Evolutionary conservation across 2,888 invertebrate genomes (phyloP).

Genomic region (Apantesis nais): DNA sequence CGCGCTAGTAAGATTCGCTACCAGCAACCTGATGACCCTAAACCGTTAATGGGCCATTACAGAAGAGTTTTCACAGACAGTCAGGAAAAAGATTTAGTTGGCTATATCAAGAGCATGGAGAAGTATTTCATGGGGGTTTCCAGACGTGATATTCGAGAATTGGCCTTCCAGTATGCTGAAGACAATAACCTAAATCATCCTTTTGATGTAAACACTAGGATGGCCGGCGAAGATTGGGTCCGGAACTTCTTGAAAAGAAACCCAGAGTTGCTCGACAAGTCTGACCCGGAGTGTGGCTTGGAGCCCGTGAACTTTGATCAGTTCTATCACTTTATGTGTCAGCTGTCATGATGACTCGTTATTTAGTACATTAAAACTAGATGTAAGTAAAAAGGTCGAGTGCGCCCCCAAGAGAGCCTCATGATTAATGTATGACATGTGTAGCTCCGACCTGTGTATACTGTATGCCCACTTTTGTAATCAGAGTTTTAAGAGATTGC

Average conservation of each 20-base stretch:
- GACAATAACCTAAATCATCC: constrained; percentile 78
- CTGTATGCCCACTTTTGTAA: constrained; percentile 47
- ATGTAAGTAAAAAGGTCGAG: constrained; percentile 61
- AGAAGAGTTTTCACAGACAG: constrained; percentile 80
- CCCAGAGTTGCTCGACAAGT: constrained; percentile 73
- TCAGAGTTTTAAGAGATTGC: constrained; percentile 47
- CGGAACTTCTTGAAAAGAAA: constrained; percentile 81
- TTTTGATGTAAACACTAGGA: constrained; percentile 77
- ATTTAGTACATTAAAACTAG: constrained; percentile 49
- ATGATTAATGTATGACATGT: constrained; percentile 50
- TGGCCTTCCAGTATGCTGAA: constrained; percentile 83
- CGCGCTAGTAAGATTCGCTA: constrained; percentile 81
- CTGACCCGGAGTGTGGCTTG: constrained; percentile 71
- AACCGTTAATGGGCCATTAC: constrained; percentile 81
- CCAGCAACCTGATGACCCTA: constrained; percentile 76
- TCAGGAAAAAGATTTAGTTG: constrained; percentile 80
- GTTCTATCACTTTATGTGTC: constrained; percentile 83
- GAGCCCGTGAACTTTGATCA: constrained; percentile 83
- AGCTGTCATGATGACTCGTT: constrained; percentile 73
- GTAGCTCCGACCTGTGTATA: constrained; percentile 53
- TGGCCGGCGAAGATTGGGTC: constrained; percentile 84
- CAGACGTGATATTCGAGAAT: constrained; percentile 75
- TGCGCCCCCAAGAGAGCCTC: constrained; percentile 65
- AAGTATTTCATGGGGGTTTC: constrained; percentile 81
- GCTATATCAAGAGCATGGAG: constrained; percentile 82